A percentile compares a stretch with the other conserved stretches of the same genome.
phyloP scores from a whole-genome alignment of 2,113 vertebrate species.

The Mastomys natalensis region DNA sequence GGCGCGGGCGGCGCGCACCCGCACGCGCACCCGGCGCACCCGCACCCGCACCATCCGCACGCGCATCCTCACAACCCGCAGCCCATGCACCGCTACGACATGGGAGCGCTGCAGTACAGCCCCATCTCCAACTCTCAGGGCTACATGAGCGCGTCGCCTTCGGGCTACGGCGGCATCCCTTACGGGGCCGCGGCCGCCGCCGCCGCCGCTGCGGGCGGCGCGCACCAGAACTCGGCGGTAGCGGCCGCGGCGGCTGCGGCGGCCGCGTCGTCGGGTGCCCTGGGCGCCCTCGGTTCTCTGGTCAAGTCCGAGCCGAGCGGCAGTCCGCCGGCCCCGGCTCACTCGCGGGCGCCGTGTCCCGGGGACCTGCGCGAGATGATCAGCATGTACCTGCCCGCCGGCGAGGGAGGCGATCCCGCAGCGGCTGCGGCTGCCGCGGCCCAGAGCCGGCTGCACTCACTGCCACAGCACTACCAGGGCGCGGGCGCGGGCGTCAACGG shows the following conservation, averaged over 20 bases:
- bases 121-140: conserved; percentile 97
- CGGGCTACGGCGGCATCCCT: conserved; percentile 95
- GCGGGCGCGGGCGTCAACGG: conserved; percentile 95
- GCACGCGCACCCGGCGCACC: conserved; percentile 95
- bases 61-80: conserved; percentile 95
- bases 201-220: conserved; percentile 76
- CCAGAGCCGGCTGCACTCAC: conserved; percentile 95
- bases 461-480: conserved; percentile 98
- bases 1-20: conserved; percentile 94
- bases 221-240: conserved; percentile 85
- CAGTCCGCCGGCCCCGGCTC: conserved; percentile 95
- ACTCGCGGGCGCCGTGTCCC: conserved; percentile 96
- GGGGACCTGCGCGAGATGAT: conserved; percentile 99
- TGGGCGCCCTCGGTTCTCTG: conserved; percentile 95
- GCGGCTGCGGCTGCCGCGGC: conserved; percentile 86
- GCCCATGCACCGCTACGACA: conserved; percentile 97
- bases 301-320: conserved; percentile 98
- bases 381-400: conserved; percentile 99
- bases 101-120: conserved; percentile 96
- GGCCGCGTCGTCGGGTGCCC: conserved; percentile 93
- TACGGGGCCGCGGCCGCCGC: conserved; percentile 92
- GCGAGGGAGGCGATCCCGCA: conserved; percentile 93
- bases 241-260: conserved; percentile 87
- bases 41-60: conserved; percentile 93
- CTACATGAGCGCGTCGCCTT: conserved; percentile 97